A percentile compares a stretch with the other conserved stretches of the same genome.
Conservation (phyloP, 2,888 invertebrate genomes). For the Cerastoderma edule region DNA sequence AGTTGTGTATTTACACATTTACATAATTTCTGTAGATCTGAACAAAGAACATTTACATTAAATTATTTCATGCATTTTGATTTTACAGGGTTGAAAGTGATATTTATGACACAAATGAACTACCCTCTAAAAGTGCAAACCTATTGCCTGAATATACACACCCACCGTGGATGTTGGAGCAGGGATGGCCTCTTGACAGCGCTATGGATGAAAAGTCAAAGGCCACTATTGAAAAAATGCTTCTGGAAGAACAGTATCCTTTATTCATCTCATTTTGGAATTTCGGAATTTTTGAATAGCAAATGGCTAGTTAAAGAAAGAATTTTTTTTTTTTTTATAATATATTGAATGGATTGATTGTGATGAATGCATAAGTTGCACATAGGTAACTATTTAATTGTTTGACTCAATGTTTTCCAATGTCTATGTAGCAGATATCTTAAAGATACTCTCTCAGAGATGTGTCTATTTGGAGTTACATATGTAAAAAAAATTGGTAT, state of each 20-base stretch:
- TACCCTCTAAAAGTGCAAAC: slow-evolving; percentile 82
- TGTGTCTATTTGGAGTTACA: too few relatives aligned
- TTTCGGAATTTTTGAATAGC: too few relatives aligned
- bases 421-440: too few relatives aligned
- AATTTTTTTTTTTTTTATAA: neutral
- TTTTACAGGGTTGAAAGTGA: slow-evolving; percentile 71
- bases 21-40: neutral
- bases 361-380: too few relatives aligned
- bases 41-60: neutral
- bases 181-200: slow-evolving; percentile 79
- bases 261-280: too few relatives aligned
- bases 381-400: too few relatives aligned
- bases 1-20: neutral
- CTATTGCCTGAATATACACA: slow-evolving; percentile 80
- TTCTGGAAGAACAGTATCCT: slow-evolving; percentile 82
- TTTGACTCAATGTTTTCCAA: too few relatives aligned
- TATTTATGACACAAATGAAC: slow-evolving; percentile 81
- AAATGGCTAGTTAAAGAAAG: too few relatives aligned
- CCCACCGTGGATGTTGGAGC: slow-evolving; percentile 82
- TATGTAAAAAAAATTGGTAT: too few relatives aligned
- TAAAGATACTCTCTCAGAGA: too few relatives aligned
- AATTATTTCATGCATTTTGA: neutral
- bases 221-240: slow-evolving; percentile 81
- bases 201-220: slow-evolving; percentile 81
- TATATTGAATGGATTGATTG: neutral